Evolutionary conservation across 2,797 vertebrate genomes (phyloP).

Genomic region (Coluber constrictor): DNA sequence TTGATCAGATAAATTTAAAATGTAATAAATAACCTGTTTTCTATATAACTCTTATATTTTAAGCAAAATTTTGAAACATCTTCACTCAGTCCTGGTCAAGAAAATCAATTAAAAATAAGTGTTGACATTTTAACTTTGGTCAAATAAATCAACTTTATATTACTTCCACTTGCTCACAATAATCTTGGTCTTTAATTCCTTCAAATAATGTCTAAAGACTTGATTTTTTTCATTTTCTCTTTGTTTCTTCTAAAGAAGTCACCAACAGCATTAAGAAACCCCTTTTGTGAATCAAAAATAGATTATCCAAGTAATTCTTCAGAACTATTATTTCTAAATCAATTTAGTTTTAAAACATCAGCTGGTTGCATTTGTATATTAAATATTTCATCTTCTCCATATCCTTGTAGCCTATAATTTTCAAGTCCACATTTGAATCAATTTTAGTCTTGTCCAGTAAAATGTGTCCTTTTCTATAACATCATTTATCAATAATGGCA

Average conservation of each 20-base stretch:
- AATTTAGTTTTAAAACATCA: not conserved
- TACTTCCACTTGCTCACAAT: not conserved
- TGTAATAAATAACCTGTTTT: not conserved
- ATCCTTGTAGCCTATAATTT: not conserved
- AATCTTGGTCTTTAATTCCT: not conserved
- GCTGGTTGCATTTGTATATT: not conserved
- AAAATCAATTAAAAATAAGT: not conserved
- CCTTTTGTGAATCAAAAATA: not conserved
- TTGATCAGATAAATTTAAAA: not conserved
- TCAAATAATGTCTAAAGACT: not conserved
- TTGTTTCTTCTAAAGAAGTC: not conserved
- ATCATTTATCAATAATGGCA: not conserved
- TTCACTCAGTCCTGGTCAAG: not conserved
- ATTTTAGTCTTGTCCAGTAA: not conserved
- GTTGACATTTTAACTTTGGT: not conserved
- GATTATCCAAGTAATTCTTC: not conserved
- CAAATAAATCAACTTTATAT: not conserved
- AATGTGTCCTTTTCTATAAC: not conserved
- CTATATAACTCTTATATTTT: not conserved
- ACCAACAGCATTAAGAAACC: not conserved
- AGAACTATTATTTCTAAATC: not conserved
- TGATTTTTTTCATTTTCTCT: not conserved
- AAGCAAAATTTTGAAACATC: not conserved
- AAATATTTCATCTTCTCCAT: not conserved
- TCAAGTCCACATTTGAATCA: not conserved